Base-by-base conservation (phyloP, 2,113 vertebrate genomes). In the Phylloscopus trochilus region DNA sequence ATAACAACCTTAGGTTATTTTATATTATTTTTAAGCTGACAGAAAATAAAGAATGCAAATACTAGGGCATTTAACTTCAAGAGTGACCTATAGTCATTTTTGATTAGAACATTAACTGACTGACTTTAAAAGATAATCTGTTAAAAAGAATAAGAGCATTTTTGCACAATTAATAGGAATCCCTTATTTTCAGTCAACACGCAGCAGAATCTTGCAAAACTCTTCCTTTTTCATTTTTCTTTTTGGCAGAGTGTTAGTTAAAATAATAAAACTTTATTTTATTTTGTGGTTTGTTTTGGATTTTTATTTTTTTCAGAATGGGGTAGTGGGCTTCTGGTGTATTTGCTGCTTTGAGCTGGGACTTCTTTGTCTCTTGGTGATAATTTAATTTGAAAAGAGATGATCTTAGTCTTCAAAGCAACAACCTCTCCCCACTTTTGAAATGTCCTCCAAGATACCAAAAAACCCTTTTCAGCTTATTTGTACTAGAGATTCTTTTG, bases 21-120 rank as follows among this genome's bases (percentile, higher is more conserved):
- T 81, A 76, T 83, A 83, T 72, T 89, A 64, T 93, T 92, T 92
- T 94, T 93, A 92, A 77, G 10, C 59, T 85, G 68, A 41, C 8
- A 92, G 44, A 94, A 84, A 92, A 94, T 77, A 93, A 93, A 93
- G 83, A 58, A 80, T 62, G 73, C 28, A 95, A 79, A 89, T 91
- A 91, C 8, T 12, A 35, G 77, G 74, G 60, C 68, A 84, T 95
- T 88, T 75, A 33, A 73, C 46, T 90, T 87, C 59, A 5, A 78
- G 69, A 85, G 26, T 87, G 83, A n/a, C 68, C 24, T 79, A 58
- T 4, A 4, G 43, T 70, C 10, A 82, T 79, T 87, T 92, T 94
- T 93, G 90, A 93, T 76, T 79, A 88, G 43, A 72, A 73, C 17
- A 80, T 88, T 83, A 83, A 75, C 15, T 55, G 33, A 76, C 58